Conservation (phyloP, 2,888 invertebrate species). For the Tricholauxania praeusta region DNA sequence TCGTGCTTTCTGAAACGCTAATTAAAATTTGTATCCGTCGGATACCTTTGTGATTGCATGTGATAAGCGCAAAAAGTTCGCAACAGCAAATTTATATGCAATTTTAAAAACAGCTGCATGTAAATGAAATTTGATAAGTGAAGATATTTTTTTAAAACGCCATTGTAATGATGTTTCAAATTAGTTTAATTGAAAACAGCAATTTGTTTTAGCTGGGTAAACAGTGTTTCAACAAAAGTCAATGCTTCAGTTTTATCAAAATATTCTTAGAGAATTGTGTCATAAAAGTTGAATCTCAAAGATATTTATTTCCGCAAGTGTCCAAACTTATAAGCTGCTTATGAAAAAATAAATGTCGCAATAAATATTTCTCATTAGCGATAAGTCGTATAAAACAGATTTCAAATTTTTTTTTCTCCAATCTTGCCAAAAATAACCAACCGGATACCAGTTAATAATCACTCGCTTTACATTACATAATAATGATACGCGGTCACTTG, state of each 20-base stretch:
- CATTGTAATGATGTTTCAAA: too few relatives aligned
- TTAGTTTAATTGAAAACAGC: too few relatives aligned
- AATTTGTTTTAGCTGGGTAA: too few relatives aligned
- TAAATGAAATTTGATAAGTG: background rate
- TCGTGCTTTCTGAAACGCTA: background rate
- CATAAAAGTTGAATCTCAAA: too few relatives aligned
- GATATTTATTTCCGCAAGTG: too few relatives aligned
- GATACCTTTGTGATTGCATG: conserved; percentile 22
- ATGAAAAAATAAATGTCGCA: background rate
- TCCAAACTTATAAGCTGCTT: too few relatives aligned
- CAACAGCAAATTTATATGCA: conserved; percentile 12
- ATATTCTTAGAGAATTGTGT: too few relatives aligned
- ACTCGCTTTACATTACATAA: background rate
- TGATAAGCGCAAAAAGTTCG: conserved; percentile 18
- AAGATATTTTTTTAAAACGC: too few relatives aligned
- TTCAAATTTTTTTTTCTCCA: background rate
- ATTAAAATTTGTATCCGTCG: background rate
- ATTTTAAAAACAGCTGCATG: conserved; percentile 5
- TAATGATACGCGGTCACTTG: conserved; percentile 2
- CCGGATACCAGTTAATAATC: conserved; percentile 14
- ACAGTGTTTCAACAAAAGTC: too few relatives aligned
- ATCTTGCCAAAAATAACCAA: background rate
- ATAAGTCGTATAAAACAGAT: background rate
- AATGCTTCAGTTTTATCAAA: too few relatives aligned
- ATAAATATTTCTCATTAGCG: background rate